Evolutionary conservation across 2,113 vertebrate species (phyloP).

Genomic region (Danionella cerebrum): DNA sequence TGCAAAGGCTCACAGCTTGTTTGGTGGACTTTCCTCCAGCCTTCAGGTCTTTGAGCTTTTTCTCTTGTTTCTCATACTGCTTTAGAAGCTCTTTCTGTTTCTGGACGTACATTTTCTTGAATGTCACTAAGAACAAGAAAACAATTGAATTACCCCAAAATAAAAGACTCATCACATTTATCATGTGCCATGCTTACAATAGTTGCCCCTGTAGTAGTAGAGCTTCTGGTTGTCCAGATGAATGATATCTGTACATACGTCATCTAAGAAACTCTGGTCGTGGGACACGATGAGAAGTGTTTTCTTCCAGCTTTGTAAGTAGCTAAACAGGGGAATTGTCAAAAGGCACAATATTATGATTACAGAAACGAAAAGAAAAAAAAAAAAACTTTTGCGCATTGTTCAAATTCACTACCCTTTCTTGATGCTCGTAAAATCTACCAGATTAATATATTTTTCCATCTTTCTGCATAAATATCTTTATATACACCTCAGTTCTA

Average conservation of each 20-base stretch:
- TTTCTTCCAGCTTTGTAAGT: conserved; percentile 89
- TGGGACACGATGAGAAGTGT: conserved; percentile 87
- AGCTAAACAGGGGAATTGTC: conserved; percentile 58
- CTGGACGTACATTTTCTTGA: conserved; percentile 92
- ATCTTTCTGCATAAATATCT: too few relatives aligned
- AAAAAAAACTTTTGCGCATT: too few relatives aligned
- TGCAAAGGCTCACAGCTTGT: conserved; percentile 71
- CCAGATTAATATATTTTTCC: too few relatives aligned
- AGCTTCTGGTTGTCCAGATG: conserved; percentile 83
- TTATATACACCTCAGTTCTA: too few relatives aligned
- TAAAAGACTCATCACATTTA: too few relatives aligned
- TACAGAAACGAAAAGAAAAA: too few relatives aligned
- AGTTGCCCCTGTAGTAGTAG: conserved; percentile 87
- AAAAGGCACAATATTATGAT: too few relatives aligned
- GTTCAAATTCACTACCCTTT: too few relatives aligned
- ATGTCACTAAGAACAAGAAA: conserved; percentile 65
- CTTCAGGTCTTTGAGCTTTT: conserved; percentile 83
- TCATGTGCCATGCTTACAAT: conserved; percentile 61
- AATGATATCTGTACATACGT: conserved; percentile 86
- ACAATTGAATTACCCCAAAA: too few relatives aligned
- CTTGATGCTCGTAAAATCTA: too few relatives aligned
- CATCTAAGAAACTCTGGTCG: conserved; percentile 89
- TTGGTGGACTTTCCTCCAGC: conserved; percentile 87
- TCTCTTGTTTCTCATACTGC: conserved; percentile 88
- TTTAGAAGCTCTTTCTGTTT: conserved; percentile 87